Base-by-base conservation (phyloP, 2,888 invertebrate species). In the Cyclophora albipunctata region DNA sequence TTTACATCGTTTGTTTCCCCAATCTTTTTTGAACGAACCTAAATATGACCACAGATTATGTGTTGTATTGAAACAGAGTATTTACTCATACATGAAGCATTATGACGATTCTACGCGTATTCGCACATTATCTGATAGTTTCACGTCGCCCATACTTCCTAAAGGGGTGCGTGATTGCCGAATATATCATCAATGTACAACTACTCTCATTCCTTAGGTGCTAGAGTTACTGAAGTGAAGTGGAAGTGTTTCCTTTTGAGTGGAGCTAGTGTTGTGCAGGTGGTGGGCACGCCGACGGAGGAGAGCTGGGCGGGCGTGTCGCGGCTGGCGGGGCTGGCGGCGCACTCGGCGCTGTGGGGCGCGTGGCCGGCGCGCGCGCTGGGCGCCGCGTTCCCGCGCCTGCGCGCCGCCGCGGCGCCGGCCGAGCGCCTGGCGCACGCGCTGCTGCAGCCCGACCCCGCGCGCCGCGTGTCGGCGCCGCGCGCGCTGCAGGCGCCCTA, bases 211-310 rank as follows among this genome's bases (percentile, higher is more conserved):
- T n/a, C 20, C 20, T 2, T 20, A 20, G 20, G 1, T 1, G 20
- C 20, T 20, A 20, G 20, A 20, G 20, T 2, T 2, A 20, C 20
- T 20, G 2, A 20, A 20, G 20, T 20, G n/a, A n/a, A n/a, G n/a
- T n/a, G n/a, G n/a, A n/a, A n/a, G n/a, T n/a, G n/a, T n/a, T n/a
- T n/a, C n/a, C n/a, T n/a, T n/a, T n/a, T n/a, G n/a, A n/a, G n/a
- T n/a, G n/a, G n/a, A n/a, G n/a, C n/a, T n/a, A n/a, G n/a, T n/a
- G n/a, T n/a, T n/a, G 20, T 20, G 0, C 76, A 95, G 93, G 93
- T 97, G 67, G 91, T 99, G 64, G 99, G 99, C 61, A 97, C 98
- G 44, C 99, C 99, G 34, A 94, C 95, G 7, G 97, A 98, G 81
- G 94, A 96, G 62, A 95, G 94, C 67, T 99, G 99, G 98, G 90